Base-by-base conservation (phyloP, 2,888 invertebrate species). In the Parnassius orleans region DNA sequence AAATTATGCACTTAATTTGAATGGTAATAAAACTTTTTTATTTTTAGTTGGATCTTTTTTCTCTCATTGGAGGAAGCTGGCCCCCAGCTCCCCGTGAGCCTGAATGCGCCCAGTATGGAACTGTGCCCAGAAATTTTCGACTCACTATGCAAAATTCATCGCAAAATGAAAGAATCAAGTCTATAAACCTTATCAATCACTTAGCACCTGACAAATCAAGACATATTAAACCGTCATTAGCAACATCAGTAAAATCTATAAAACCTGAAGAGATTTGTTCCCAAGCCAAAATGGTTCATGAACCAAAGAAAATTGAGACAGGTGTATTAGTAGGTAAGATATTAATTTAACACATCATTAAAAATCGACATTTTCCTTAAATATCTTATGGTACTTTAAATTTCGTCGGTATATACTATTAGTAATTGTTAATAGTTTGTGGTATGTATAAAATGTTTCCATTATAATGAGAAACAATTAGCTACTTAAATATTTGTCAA, bases 111-210 rank as follows among this genome's bases (percentile, higher is more conserved):
- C 84, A 86, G 72, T 86, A 88, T 87, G 88, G 86, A 67, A 81
- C 85, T 62, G 75, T 79, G 68, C 80, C 81, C 15, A 73, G 73
- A 47, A 77, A 68, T 53, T 72, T 70, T 65, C 78, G 72, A 68
- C 76, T 72, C 80, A 90, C 79, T 81, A 89, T 88, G 87, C 89
- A 90, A 77, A 83, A 80, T 61, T 67, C 83, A 56, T 71, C 80
- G 47, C 84, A 81, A 63, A 76, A 81, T 75, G 92, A 90, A 66
- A 85, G 94, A 70, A 87, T 92, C 70, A 94, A 94, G 76, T 94
- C 94, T 74, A 82, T 90, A 7, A 94, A 94, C 80, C 84, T 93
- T 48, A 77, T 94, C 63, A 89, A 92, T 63, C 94, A 94, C 72
- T 76, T 94, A 62, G 84, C 90, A 53, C 85, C 90, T 66, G 89